A percentile compares a stretch with the other conserved stretches of the same genome.
These are phyloP conservation scores for Vimba vimba DNA, from an alignment of 2,113 vertebrate species.

Conservation along the genomic window DNA sequence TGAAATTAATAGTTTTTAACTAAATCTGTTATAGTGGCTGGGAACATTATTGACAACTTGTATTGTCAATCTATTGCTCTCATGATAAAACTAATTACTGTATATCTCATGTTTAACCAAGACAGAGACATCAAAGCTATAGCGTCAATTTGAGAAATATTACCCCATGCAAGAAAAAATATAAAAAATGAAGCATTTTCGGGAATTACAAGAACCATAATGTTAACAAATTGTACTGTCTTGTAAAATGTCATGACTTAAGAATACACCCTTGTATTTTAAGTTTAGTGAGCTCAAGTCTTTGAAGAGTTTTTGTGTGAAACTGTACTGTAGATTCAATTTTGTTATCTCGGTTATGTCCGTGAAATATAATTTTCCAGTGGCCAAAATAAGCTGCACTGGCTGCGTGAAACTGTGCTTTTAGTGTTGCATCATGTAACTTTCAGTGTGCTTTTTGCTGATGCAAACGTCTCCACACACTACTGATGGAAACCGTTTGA, in stretches of 20 bases:
- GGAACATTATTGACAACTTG: neutral
- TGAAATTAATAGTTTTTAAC: neutral
- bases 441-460: neutral
- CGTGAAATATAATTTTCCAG: neutral
- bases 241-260: too few species aligned
- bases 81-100: neutral
- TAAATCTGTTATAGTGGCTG: neutral
- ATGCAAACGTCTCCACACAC: constrained; percentile 5
- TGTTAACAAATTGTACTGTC: too few species aligned
- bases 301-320: neutral
- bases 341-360: neutral
- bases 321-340: neutral
- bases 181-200: neutral
- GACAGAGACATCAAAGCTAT: too few species aligned
- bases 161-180: neutral
- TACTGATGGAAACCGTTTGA: neutral
- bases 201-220: neutral
- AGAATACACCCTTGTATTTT: neutral
- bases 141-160: neutral
- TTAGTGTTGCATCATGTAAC: neutral
- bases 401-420: neutral
- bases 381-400: neutral
- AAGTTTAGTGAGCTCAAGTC: too few species aligned
- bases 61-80: neutral
- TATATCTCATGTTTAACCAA: neutral